Evolutionary conservation across 2,888 invertebrate genomes (phyloP).

Genomic region (Caenorhabditis parvicauda): DNA sequence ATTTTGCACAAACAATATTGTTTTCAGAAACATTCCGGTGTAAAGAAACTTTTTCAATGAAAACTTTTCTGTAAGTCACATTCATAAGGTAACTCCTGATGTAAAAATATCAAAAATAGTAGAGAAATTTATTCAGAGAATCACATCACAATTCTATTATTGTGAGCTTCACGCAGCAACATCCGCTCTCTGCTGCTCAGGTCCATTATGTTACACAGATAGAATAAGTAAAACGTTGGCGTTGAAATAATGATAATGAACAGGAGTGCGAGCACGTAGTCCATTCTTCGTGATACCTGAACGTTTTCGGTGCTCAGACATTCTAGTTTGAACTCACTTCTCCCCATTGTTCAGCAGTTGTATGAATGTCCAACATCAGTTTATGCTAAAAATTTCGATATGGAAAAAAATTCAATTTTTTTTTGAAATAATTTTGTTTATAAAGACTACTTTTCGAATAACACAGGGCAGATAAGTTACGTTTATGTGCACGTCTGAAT

Average conservation of each 20-base stretch:
- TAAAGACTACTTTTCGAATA: no score
- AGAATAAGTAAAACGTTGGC: conserved; percentile 40
- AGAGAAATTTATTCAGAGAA: no score
- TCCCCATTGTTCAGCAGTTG: conserved; percentile 39
- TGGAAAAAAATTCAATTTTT: not conserved
- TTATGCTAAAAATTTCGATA: conserved; percentile 15
- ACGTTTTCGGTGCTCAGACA: not conserved
- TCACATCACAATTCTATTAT: no score
- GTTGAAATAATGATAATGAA: conserved; percentile 41
- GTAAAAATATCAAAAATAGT: no score
- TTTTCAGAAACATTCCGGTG: no score
- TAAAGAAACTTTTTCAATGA: no score
- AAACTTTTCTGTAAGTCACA: no score
- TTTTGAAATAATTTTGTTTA: not conserved
- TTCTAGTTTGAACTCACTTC: conserved; percentile 16
- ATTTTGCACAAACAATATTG: no score
- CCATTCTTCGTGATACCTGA: conserved; percentile 42
- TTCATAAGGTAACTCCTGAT: no score
- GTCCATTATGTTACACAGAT: conserved; percentile 24
- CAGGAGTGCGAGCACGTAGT: conserved; percentile 31
- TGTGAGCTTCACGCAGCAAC: conserved; percentile 16
- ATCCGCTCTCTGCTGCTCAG: conserved; percentile 9
- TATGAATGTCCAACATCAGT: conserved; percentile 24
- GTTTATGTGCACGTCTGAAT: no score
- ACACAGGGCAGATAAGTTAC: no score